phyloP scores from a whole-genome alignment of 2,113 vertebrate species.

The Syngnathus scovelli region DNA sequence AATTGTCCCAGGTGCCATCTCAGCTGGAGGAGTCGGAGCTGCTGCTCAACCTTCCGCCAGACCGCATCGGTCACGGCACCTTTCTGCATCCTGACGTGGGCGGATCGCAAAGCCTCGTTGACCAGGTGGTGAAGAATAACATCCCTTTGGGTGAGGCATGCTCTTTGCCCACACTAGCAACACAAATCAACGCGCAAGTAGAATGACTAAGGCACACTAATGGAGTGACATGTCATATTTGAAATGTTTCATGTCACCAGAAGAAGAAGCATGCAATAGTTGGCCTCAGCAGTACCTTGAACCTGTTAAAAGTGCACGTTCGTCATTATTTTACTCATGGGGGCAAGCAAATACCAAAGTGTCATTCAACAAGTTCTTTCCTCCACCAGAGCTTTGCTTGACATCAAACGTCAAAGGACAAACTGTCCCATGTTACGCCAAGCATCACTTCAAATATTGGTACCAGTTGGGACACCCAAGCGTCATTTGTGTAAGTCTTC shows the following conservation, averaged over 20 bases:
- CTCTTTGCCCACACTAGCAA: no score
- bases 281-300: no score
- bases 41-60: conserved; percentile 78
- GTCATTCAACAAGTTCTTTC: background rate
- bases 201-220: no score
- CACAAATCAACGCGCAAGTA: no score
- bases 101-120: conserved; percentile 77
- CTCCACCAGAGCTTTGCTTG: conserved; percentile 83
- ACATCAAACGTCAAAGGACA: conserved; percentile 93
- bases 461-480: conserved; percentile 81
- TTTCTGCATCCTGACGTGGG: conserved; percentile 77
- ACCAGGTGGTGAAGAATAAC: conserved; percentile 74
- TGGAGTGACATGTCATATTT: no score
- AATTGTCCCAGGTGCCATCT: conserved; percentile 75
- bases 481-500: conserved; percentile 86
- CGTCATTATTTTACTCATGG: no score
- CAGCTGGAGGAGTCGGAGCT: conserved; percentile 83
- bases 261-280: no score
- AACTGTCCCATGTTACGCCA: conserved; percentile 79
- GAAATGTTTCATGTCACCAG: no score
- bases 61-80: conserved; percentile 93
- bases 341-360: no score
- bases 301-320: no score
- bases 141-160: conserved; percentile 83
- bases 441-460: conserved; percentile 95